Evolutionary conservation across 2,797 vertebrate species (phyloP), one percentile per base, ranked within the genome.

Genomic region (Sebastes dallii): DNA sequence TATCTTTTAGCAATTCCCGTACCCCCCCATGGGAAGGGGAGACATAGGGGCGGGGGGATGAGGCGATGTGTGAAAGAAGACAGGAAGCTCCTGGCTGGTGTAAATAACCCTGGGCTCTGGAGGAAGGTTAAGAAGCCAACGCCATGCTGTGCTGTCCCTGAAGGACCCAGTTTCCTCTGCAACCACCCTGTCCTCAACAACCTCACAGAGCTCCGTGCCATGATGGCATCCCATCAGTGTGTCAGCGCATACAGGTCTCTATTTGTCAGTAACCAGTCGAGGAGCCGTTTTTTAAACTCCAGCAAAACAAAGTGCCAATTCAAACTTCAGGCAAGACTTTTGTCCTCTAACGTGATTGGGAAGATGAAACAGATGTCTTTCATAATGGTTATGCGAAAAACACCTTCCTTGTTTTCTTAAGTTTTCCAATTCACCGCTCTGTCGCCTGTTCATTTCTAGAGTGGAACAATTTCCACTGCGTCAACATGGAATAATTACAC

Each of bases 61-160:
- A 77, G 71, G 72, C 86, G 75, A 80, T 73, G 75, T 82, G 80
- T 80, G 82, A 66, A 62, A 83, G 81, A 66, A 69, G 81, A 77
- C 73, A 85, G 85, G 81, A 86, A 90, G 83, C 78, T 72, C 85
- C 32, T 55, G 83, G 86, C 86, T 89, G 81, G 67, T 91, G 92
- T 92, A 91, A 94, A 93, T 92, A 94, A 88, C 90, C 80, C 69
- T 72, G 72, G 71, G 83, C 83, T 90, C 82, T 72, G 72, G 82
- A 77, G 82, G 68, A 86, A 82, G 78, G 82, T 86, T 90, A 86
- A 89, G 84, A 88, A 87, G 75, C 80, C 70, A 81, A 83, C 66
- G 20, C 39, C 67, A 78, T 56, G 46, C 79, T 85, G 91, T 55
- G 70, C 62, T 79, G 78, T 79, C 75, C 78, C 76, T 58, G 71